Evolutionary conservation across 2,797 vertebrate species (phyloP), one percentile per base, ranked within the genome.

Genomic region (Phrynocephalus vlangalii): DNA sequence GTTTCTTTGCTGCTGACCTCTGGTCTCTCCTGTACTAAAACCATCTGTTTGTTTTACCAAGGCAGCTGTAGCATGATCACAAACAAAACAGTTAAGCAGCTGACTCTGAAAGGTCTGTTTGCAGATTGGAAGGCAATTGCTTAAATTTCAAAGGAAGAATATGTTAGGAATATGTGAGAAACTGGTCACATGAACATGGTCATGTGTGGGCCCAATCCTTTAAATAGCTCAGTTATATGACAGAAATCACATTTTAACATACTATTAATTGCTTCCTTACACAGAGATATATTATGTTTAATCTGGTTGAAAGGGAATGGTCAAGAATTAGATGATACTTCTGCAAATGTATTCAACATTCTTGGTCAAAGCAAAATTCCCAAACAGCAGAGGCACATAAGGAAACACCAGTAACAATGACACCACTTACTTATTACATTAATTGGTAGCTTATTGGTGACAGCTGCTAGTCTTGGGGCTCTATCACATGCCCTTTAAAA

Each of bases 271-370:
- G 0, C 0, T 1, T 78, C 28, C 28, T 80, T 71, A 81, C 16
- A 83, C 73, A 88, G 86, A 78, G 0, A 15, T 0, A 73, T 18
- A 0, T 24, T 77, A 73, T 82, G 88, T 78, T 90, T 86, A 84
- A 85, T 88, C 22, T 48, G 84, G 84, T 82, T 3, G 38, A 16
- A 0, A 0, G 44, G 80, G 60, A 73, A 11, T 50, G 2, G 20
- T 81, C 90, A 68, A 44, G 48, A 85, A 0, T 83, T 83, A 63
- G 11, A 4, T 71, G 18, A 30, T 88, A 82, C 8, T 86, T 87
- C 82, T 84, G 80, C 71, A 16, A 5, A 88, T 1, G 6, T 78
- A 78, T 91, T 83, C 88, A 88, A 86, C 24, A 90, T 20, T 87
- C 26, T 79, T 89, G 24, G 5, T 48, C 90, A 86, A 86, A 50